phyloP scores from a whole-genome alignment of 2,888 invertebrate genomes.

The Xestia rhomboidea region DNA sequence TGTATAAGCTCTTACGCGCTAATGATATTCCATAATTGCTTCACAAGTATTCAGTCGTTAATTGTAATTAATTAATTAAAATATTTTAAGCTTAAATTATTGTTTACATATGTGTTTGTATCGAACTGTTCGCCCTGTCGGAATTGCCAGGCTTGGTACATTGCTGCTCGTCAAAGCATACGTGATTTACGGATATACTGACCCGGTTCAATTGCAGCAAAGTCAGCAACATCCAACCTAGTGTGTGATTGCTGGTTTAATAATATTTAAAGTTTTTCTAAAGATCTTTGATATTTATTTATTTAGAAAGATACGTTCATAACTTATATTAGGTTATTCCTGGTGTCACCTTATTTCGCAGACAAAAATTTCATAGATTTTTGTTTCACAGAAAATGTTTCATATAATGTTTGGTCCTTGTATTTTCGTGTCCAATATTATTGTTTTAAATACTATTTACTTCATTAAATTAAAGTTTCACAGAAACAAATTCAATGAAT shows the following conservation, averaged over 20 bases:
- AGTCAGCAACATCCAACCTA: neutral
- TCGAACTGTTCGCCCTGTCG: neutral
- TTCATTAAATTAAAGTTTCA: too few species aligned
- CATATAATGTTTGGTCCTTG: too few species aligned
- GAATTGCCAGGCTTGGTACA: slow-evolving; percentile 8
- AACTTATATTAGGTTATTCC: neutral
- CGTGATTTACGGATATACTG: slow-evolving; percentile 19
- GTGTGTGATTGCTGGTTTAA: neutral
- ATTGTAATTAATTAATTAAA: slow-evolving; percentile 37
- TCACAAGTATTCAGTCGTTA: slow-evolving; percentile 37
- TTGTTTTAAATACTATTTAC: too few species aligned
- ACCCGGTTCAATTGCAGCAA: neutral
- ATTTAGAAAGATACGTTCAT: neutral
- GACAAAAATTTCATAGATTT: too few species aligned
- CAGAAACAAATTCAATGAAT: too few species aligned
- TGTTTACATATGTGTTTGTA: slow-evolving; percentile 6
- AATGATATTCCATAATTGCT: slow-evolving; percentile 52
- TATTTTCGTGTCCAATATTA: too few species aligned
- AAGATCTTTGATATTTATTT: slow-evolving; percentile 6
- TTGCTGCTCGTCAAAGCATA: slow-evolving; percentile 30
- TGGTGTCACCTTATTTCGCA: too few species aligned
- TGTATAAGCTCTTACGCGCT: slow-evolving; percentile 13
- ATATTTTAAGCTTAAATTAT: slow-evolving; percentile 23
- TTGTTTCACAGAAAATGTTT: too few species aligned
- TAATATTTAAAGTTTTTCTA: slow-evolving; percentile 3